A percentile compares a stretch with the other conserved stretches of the same genome.
Conservation (phyloP, 1,140 invertebrate genomes). For the Drosophila pachea region DNA sequence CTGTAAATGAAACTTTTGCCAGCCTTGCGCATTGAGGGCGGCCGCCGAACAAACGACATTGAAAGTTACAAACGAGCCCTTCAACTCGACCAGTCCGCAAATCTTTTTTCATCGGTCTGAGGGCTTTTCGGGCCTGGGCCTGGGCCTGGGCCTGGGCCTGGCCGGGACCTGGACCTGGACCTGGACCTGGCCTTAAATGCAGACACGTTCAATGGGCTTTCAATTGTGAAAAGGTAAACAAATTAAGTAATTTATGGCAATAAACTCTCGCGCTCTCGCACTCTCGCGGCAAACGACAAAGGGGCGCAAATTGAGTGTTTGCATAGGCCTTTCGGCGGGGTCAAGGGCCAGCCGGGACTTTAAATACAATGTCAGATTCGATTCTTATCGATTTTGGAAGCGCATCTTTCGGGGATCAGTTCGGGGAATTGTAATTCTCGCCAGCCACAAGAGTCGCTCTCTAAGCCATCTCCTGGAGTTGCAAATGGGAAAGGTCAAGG, state of each 20-base stretch:
- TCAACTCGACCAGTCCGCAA: slow-evolving; percentile 36
- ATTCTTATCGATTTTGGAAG: no score
- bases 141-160: background rate
- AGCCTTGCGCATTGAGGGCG: background rate
- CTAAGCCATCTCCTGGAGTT: background rate
- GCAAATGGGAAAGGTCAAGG: no score
- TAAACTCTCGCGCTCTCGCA: slow-evolving; percentile 20
- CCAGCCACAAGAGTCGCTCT: no score
- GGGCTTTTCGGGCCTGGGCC: no score
- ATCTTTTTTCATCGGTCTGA: no score
- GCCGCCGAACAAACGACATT: slow-evolving; percentile 50
- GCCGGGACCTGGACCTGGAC: background rate
- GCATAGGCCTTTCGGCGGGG: no score
- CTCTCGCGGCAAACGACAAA: slow-evolving; percentile 11
- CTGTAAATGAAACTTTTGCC: slow-evolving; percentile 71
- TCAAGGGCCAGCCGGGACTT: no score
- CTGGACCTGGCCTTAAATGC: slow-evolving; percentile 25
- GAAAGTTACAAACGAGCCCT: slow-evolving; percentile 58
- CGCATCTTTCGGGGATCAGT: no score
- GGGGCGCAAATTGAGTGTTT: background rate
- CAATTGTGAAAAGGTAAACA: slow-evolving; percentile 60
- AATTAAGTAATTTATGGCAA: slow-evolving; percentile 66
- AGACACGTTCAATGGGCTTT: slow-evolving; percentile 48
- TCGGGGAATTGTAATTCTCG: no score
- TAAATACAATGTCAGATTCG: no score